Base-by-base conservation (phyloP, 2,113 vertebrate genomes). In the Grammomys dolichurus region DNA sequence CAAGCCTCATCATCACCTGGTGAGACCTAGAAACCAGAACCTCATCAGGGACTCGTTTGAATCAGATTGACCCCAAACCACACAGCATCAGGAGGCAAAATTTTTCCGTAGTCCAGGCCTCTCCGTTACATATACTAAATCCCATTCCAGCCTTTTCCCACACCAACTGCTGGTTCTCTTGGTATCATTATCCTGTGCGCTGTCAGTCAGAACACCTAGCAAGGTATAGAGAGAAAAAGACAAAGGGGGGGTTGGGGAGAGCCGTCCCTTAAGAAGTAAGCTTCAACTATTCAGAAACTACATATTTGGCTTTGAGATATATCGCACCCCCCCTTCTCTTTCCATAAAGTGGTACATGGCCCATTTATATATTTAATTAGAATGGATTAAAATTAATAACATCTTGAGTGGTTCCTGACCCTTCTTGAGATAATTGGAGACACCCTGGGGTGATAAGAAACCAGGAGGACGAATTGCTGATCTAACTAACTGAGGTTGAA, bases 281-380 rank as follows among this genome's bases (percentile, higher is more conserved):
- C 63, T 28, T 9, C 46, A 3, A 2, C 43, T 0, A 48, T 90
- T 85, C 33, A 36, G 78, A 73, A 89, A 87, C n/a, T 89, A 28
- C 56, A 26, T 46, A 88, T 89, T 92, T 54, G 56, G 72, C 86
- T 89, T 93, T 75, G 88, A 96, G 91, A 91, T 87, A 89, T 82
- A 80, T 5, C 70, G 58, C 2, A 7, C 88, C 33, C 69, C 33
- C 40, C 65, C 48, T 81, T 51, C 81, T 84, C 94, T 26, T 94
- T 93, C 82, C 78, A 92, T 95, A 94, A 95, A 96, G 82, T 92
- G 90, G 97, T 96, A 11, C 86, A 60, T 94, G 91, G 96, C 95
- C 94, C 96, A 96, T 93, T 97, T 95, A 96, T 97, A 97, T 97
- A 97, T 97, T 97, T 97, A 98, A 98, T 98, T 97, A 97, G 96